These are phyloP conservation scores for Montipora sp. DNA, from an alignment of 64 coral and sea anemone genomes.

Conservation along the genomic window DNA sequence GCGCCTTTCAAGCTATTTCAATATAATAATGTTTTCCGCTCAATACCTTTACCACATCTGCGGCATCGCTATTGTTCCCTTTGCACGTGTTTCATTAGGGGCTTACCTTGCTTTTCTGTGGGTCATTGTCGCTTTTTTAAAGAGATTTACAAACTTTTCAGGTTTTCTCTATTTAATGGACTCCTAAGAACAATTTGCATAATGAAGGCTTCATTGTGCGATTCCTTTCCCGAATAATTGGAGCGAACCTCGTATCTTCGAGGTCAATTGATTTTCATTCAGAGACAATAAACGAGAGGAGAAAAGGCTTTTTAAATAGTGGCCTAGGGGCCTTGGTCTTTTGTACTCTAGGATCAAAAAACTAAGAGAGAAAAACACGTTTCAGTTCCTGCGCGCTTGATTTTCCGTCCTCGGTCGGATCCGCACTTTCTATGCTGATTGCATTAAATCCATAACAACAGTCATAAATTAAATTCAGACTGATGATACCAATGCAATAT, in stretches of 20 bases:
- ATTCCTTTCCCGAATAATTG: conserved; percentile 83
- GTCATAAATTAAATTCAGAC: conserved; percentile 78
- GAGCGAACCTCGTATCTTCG: conserved; percentile 57
- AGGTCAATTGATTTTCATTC: conserved; percentile 91
- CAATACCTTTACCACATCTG: conserved; percentile 94
- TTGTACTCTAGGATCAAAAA: conserved; percentile 66
- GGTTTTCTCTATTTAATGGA: conserved; percentile 99
- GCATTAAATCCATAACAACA: conserved; percentile 68
- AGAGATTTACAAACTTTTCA: conserved; percentile 99
- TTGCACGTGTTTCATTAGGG: conserved; percentile 99
- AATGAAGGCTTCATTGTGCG: conserved; percentile 89
- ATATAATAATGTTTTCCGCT: conserved; percentile 97
- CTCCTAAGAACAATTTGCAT: conserved; percentile 91
- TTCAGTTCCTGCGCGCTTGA: not conserved
- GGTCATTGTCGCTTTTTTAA: conserved; percentile 98
- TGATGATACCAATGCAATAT: conserved; percentile 65
- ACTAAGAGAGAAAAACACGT: conserved; percentile 51
- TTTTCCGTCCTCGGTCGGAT: conserved; percentile 18
- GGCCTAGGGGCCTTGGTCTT: conserved; percentile 68
- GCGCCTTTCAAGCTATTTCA: conserved; percentile 84
- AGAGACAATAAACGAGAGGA: conserved; percentile 73
- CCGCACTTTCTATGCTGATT: conserved; percentile 24
- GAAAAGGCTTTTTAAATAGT: conserved; percentile 76
- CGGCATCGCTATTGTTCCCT: conserved; percentile 84
- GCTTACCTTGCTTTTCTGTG: conserved; percentile 90